Evolutionary conservation across 2,797 vertebrate species (phyloP).

Genomic region (Heliangelus exortis): DNA sequence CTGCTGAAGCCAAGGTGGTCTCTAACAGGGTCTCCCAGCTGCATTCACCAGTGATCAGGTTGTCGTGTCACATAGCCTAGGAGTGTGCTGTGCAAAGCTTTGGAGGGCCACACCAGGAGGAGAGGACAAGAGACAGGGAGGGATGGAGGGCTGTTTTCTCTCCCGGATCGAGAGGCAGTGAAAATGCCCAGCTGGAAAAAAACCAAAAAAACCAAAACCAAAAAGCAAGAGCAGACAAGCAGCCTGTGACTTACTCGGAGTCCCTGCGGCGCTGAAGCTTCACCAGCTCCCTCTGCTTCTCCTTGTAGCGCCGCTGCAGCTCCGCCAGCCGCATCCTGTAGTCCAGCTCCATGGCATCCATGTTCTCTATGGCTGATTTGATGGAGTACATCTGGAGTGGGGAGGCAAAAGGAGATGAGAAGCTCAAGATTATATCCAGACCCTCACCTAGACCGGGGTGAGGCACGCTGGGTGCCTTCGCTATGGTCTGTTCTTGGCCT

Average conservation of each 20-base stretch:
- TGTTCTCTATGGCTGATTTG: constrained; percentile 89
- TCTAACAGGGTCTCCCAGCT: constrained; percentile 51
- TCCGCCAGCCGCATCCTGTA: constrained; percentile 92
- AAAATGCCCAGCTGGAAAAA: constrained; percentile 32
- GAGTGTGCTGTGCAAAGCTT: constrained; percentile 57
- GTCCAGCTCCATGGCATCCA: constrained; percentile 92
- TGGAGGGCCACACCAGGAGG: not conserved
- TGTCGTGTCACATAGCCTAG: constrained; percentile 40
- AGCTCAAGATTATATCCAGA: not conserved
- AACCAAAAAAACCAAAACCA: too few species aligned
- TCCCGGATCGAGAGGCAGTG: not conserved
- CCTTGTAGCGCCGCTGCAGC: constrained; percentile 93
- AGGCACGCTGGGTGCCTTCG: not conserved
- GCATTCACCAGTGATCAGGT: constrained; percentile 16
- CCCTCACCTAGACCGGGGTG: not conserved
- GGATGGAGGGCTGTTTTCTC: not conserved
- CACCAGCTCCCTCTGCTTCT: constrained; percentile 93
- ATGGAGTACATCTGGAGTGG: constrained; percentile 86
- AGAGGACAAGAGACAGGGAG: constrained; percentile 14
- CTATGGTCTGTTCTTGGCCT: too few species aligned
- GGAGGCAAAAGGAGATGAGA: not conserved
- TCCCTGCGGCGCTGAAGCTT: constrained; percentile 92
- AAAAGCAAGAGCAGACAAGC: not conserved
- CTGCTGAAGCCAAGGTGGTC: constrained; percentile 63
- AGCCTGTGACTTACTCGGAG: constrained; percentile 85